Conservation (phyloP, 2,888 invertebrate species). For the Osmoderma eremita region DNA sequence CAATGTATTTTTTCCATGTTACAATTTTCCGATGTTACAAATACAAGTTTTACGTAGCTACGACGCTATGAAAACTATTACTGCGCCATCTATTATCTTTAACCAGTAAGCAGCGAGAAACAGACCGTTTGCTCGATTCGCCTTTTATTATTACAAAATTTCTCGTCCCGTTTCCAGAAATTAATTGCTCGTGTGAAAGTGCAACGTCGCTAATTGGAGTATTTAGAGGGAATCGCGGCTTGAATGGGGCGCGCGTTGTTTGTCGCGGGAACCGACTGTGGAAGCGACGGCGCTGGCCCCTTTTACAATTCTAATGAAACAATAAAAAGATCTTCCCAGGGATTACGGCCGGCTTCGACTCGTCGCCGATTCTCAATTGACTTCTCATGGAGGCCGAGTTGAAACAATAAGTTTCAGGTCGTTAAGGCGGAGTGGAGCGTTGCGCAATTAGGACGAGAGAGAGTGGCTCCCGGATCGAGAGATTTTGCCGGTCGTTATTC, state of each 20-base stretch:
- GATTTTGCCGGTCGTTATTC: neutral
- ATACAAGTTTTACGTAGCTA: too few relatives aligned
- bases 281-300: constrained; percentile 22
- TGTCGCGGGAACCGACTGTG: constrained; percentile 29
- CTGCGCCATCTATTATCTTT: too few relatives aligned
- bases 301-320: constrained; percentile 37
- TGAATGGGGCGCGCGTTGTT: constrained; percentile 12
- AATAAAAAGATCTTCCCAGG: constrained; percentile 37
- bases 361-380: constrained; percentile 32
- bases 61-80: too few relatives aligned
- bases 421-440: constrained; percentile 27
- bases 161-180: constrained; percentile 8
- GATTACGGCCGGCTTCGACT: constrained; percentile 31
- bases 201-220: constrained; percentile 32
- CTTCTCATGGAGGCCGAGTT: constrained; percentile 30
- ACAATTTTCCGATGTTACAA: too few relatives aligned
- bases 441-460: constrained; percentile 12
- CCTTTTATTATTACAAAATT: constrained; percentile 17
- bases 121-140: neutral
- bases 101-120: too few relatives aligned
- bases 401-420: constrained; percentile 35
- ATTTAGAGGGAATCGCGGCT: constrained; percentile 12
- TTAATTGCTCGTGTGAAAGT: constrained; percentile 37
- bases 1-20: too few relatives aligned
- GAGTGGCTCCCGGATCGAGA: neutral